Base-by-base conservation (phyloP, 2,888 invertebrate species). In the Drosophila leonis region DNA sequence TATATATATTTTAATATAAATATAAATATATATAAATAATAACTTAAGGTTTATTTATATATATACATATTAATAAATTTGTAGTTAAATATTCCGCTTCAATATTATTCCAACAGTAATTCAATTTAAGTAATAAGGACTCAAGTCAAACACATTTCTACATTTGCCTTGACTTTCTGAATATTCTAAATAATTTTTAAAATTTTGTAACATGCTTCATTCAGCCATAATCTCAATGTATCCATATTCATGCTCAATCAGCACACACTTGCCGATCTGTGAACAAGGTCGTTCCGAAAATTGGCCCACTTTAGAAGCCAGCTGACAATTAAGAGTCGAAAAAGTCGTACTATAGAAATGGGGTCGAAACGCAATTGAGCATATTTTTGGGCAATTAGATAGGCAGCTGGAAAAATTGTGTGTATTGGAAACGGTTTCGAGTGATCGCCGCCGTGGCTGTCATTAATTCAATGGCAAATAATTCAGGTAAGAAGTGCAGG, bases 401-500 rank as follows among this genome's bases (percentile, higher is more conserved):
- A 54, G 54, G 46, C 44, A 46, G 52, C 33, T 49, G 51, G 18
- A 46, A 57, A 42, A 57, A 54, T 29, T 44, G 70, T 48, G 48
- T 48, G 48, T 41, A 39, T 31, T 35, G 60, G 31, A 37, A 57
- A 71, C 63, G 41, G 72, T 61, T 39, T 35, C 37, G 41, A 66
- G 39, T 41, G 63, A 42, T 67, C 42, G 24, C 33, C 54, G 52
- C 29, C 48, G 35, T 20, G 42, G 37, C 54, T 39, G 66, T 56
- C 67, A 73, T 76, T 69, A 62, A 78, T 62, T 59, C 78, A 76
- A 76, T 72, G 49, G 78, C 66, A 66, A 66, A 71, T 83, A 73
- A 86, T 83, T 76, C 70, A 78, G 63, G 41, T 46, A 56, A 51
- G 65, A 78, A 62, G 65, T 66, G 83, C 85, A 82, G 74, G 65